Evolutionary conservation across 2,113 vertebrate species (phyloP).

Genomic region (Parus major): DNA sequence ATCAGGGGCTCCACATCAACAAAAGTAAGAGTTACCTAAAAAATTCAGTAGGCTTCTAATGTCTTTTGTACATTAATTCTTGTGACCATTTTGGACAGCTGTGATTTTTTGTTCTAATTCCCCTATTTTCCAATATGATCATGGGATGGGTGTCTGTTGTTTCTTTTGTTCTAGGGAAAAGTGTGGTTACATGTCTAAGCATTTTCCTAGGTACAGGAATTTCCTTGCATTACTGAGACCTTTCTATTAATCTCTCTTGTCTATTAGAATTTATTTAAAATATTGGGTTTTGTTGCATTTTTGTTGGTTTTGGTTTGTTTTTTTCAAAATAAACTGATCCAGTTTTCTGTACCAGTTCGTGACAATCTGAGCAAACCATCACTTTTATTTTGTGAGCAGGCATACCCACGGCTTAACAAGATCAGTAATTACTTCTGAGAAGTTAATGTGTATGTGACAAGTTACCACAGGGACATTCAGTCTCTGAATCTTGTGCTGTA

Average conservation of each 20-base stretch:
- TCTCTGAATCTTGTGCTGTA: background rate
- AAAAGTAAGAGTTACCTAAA: background rate
- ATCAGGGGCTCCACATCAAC: background rate
- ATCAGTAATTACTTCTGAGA: background rate
- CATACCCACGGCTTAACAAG: background rate
- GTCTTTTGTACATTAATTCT: background rate
- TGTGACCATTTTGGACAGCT: background rate
- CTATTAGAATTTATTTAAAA: background rate
- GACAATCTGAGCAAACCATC: background rate
- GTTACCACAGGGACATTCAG: no score
- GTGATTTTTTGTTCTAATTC: background rate
- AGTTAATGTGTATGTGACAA: background rate
- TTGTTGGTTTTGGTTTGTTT: background rate
- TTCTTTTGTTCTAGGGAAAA: background rate
- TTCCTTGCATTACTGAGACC: background rate
- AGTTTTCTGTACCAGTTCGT: background rate
- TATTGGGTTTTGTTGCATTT: background rate
- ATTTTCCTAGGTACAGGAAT: background rate
- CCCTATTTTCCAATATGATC: background rate
- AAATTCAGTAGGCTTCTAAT: background rate
- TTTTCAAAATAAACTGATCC: background rate
- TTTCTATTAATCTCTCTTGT: background rate
- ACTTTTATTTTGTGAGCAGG: background rate
- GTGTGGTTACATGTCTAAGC: background rate
- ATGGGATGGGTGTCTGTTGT: background rate